Conservation (phyloP, 2,113 vertebrate species). For the Geococcyx californianus region DNA sequence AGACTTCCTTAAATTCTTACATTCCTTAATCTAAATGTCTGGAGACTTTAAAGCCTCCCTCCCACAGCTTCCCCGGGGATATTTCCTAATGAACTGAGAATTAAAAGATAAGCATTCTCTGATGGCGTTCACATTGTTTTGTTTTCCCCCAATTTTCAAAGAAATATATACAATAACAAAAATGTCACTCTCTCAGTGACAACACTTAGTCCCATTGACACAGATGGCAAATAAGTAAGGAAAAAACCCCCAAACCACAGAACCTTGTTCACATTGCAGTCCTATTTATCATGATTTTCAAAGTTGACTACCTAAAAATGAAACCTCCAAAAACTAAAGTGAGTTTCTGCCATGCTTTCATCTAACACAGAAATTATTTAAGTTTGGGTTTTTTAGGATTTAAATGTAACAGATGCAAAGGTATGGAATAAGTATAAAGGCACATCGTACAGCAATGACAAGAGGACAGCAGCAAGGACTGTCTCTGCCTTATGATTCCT, state of each 20-base stretch:
- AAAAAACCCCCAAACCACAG: not conserved
- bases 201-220: not conserved
- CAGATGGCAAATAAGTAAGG: not conserved
- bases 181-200: not conserved
- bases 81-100: not conserved
- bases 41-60: not conserved
- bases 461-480: constrained; percentile 57
- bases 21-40: not conserved
- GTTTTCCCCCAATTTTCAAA: constrained; percentile 3
- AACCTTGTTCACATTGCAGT: not conserved
- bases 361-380: not conserved
- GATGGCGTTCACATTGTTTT: not conserved
- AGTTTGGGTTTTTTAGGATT: not conserved
- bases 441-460: constrained; percentile 41
- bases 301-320: not conserved
- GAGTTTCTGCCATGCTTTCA: not conserved
- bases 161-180: not conserved
- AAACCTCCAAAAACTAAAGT: not conserved
- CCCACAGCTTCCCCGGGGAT: constrained; percentile 9
- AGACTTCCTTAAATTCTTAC: constrained; percentile 20
- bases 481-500: constrained; percentile 56
- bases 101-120: not conserved
- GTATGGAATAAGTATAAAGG: not conserved
- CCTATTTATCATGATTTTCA: not conserved
- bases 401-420: not conserved